Conservation (phyloP, 1,140 invertebrate species). For the Neodiprion lecontei region DNA sequence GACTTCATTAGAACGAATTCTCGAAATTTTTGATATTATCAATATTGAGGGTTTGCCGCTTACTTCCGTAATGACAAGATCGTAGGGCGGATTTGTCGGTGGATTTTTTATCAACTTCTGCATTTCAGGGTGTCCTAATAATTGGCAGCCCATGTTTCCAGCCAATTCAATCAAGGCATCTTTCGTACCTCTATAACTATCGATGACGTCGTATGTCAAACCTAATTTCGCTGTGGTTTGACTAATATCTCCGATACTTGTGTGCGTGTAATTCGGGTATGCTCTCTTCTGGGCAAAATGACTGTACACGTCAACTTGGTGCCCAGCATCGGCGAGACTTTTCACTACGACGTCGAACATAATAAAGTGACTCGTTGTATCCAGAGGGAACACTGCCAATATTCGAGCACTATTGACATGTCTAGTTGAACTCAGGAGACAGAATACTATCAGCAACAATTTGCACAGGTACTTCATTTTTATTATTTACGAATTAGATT, state of each 20-base stretch:
- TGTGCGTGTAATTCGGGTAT: constrained; percentile 54
- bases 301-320: constrained; percentile 60
- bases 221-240: no score
- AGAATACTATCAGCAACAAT: not conserved
- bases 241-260: constrained; percentile 10
- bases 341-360: constrained; percentile 55
- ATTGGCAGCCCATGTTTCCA: constrained; percentile 18
- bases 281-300: constrained; percentile 54
- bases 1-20: no score
- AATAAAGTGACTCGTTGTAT: constrained; percentile 58
- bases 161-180: no score
- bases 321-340: constrained; percentile 58
- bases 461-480: no score
- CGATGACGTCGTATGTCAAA: no score
- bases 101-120: constrained; percentile 40
- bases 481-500: no score
- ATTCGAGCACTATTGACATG: constrained; percentile 47
- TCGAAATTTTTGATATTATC: no score
- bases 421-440: not conserved
- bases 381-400: constrained; percentile 57
- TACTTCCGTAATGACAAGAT: constrained; percentile 42
- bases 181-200: no score
- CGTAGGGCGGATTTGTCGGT: constrained; percentile 43
- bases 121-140: constrained; percentile 32
- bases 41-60: not conserved